Evolutionary conservation across 2,113 vertebrate genomes (phyloP).

Genomic region (Dryoscopus gambensis): DNA sequence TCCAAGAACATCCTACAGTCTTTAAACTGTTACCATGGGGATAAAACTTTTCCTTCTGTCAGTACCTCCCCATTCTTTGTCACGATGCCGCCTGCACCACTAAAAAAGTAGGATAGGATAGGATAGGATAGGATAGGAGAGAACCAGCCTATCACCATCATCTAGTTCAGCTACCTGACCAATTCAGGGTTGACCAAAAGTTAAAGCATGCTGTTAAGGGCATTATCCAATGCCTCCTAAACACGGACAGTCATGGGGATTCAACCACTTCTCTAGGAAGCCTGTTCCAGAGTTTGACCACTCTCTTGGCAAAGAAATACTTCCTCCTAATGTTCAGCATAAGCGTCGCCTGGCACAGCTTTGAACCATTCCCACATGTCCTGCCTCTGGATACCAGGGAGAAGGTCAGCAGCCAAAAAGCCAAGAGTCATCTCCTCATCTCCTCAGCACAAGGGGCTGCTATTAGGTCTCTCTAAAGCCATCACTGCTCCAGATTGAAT

Average conservation of each 20-base stretch:
- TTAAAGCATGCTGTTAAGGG: background rate
- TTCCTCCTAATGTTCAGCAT: background rate
- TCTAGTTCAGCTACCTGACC: background rate
- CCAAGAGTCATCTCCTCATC: background rate
- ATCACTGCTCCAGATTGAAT: background rate
- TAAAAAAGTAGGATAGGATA: background rate
- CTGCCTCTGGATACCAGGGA: background rate
- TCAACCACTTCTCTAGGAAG: background rate
- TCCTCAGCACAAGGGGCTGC: background rate
- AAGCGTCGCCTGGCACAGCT: background rate
- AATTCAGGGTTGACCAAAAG: background rate
- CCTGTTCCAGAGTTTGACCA: background rate
- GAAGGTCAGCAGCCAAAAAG: background rate
- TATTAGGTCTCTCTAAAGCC: background rate
- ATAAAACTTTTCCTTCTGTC: background rate
- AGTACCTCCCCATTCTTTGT: background rate
- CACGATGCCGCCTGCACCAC: fast-evolving
- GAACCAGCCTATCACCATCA: background rate
- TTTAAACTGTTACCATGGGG: background rate
- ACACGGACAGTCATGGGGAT: no score
- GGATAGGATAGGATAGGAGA: background rate
- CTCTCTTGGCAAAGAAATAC: background rate
- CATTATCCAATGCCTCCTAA: background rate
- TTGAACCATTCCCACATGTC: background rate
- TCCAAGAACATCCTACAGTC: background rate